These are phyloP conservation scores for Drosophila anceps DNA, from an alignment of 2,888 invertebrate genomes.

Conservation along the genomic window DNA sequence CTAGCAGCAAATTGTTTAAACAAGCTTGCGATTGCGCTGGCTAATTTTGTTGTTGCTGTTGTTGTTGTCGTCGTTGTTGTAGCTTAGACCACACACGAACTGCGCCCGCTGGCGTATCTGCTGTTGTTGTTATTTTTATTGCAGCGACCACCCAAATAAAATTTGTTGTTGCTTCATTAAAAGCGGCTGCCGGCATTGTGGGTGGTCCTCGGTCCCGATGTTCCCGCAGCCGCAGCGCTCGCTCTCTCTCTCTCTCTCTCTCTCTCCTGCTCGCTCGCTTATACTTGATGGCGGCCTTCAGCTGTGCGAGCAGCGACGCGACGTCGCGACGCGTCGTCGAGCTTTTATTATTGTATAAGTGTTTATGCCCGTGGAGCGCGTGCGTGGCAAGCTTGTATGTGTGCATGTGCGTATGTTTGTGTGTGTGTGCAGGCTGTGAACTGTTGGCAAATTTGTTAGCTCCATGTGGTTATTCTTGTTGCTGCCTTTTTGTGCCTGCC, in stretches of 20 bases:
- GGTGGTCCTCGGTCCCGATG: conserved; percentile 61
- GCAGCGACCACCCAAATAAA: conserved; percentile 69
- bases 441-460: conserved; percentile 80
- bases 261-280: conserved; percentile 13
- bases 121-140: conserved; percentile 55
- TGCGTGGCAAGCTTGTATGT: conserved; percentile 61
- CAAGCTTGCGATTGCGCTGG: conserved; percentile 36
- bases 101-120: conserved; percentile 55
- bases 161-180: conserved; percentile 74
- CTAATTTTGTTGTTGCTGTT: conserved; percentile 33
- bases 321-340: conserved; percentile 46
- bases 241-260: conserved; percentile 7
- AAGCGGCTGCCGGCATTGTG: conserved; percentile 74
- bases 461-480: conserved; percentile 46
- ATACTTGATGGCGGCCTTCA: conserved; percentile 69
- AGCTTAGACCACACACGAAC: conserved; percentile 62
- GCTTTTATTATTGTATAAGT: conserved; percentile 58
- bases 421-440: conserved; percentile 60
- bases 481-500: conserved; percentile 33
- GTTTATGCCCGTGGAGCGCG: conserved; percentile 53
- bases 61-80: conserved; percentile 30
- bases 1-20: conserved; percentile 37
- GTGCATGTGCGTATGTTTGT: conserved; percentile 33
- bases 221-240: conserved; percentile 10
- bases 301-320: conserved; percentile 41